A percentile compares a stretch with the other conserved stretches of the same genome.
phyloP scores from a whole-genome alignment of 2,113 vertebrate genomes.

The Conger conger region DNA sequence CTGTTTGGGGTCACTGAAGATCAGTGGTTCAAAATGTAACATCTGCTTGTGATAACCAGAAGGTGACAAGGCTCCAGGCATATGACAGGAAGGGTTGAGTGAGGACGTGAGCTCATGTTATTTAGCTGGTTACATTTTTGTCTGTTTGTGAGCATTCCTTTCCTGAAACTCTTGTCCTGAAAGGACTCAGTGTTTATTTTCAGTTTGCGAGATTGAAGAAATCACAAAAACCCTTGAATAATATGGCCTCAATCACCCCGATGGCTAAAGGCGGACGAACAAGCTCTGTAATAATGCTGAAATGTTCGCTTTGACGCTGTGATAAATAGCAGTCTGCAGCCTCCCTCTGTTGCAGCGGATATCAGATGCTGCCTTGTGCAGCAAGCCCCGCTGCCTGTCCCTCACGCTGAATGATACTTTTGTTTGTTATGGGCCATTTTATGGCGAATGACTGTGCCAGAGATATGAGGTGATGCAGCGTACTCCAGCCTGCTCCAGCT shows the following conservation, averaged over 20 bases:
- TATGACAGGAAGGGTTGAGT: not conserved
- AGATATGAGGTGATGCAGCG: conserved; percentile 13
- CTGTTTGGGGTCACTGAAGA: not conserved
- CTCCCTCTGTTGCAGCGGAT: not conserved
- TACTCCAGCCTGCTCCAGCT: not conserved
- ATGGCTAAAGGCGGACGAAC: not conserved
- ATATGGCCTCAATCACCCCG: not conserved
- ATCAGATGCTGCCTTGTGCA: conserved; percentile 16
- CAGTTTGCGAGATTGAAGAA: not conserved
- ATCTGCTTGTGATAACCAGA: not conserved
- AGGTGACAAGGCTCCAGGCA: not conserved
- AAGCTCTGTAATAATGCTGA: too few relatives aligned
- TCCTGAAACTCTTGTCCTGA: conserved; percentile 27
- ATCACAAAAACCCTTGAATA: conserved; percentile 9
- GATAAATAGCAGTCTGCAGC: not conserved
- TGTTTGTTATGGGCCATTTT: conserved; percentile 22
- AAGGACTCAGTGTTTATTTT: conserved; percentile 21
- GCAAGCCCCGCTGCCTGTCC: not conserved
- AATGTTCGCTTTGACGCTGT: not conserved
- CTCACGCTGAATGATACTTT: conserved; percentile 25
- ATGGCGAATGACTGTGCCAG: conserved; percentile 18
- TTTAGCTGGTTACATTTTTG: not conserved
- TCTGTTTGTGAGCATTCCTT: conserved; percentile 30
- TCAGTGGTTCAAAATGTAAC: not conserved
- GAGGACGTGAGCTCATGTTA: not conserved